Percentiles rank a stretch among this genome's conserved stretches.
Evolutionary conservation across 1,140 invertebrate species (phyloP).

Genomic region (Lysiphlebus fabarum): DNA sequence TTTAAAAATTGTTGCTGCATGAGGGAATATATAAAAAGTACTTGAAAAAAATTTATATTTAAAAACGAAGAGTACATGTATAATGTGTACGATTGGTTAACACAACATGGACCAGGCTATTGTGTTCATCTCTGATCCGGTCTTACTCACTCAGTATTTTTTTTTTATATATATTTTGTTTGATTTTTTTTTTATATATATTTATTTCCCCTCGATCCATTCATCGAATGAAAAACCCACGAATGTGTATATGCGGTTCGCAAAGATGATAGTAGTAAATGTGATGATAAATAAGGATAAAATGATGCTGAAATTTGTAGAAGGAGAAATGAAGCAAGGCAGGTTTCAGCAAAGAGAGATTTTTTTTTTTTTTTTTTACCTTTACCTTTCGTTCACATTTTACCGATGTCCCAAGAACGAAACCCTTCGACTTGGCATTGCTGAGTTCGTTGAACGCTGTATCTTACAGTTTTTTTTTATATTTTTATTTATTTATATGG

Average conservation of each 20-base stretch:
- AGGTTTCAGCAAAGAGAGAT: conserved; percentile 32
- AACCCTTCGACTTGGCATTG: conserved; percentile 2
- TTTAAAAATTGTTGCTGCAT: too few relatives aligned
- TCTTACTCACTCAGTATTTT: too few relatives aligned
- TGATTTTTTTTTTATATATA: not conserved
- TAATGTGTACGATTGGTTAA: too few relatives aligned
- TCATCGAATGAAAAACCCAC: conserved; percentile 5
- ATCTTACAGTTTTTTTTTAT: conserved; percentile 35
- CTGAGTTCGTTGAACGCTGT: conserved; percentile 43
- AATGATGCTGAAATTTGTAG: conserved; percentile 21
- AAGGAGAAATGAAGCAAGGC: conserved; percentile 32
- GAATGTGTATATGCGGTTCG: not conserved
- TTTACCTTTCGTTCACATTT: conserved; percentile 42
- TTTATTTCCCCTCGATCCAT: conserved; percentile 18
- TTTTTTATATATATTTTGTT: conserved; percentile 9
- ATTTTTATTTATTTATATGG: conserved; percentile 29
- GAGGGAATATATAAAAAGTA: too few relatives aligned
- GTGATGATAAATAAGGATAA: conserved; percentile 16
- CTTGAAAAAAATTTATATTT: too few relatives aligned
- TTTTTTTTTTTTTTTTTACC: conserved; percentile 38
- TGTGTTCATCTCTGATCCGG: too few relatives aligned
- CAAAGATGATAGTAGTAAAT: conserved; percentile 24
- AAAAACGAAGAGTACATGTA: too few relatives aligned
- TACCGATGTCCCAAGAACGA: conserved; percentile 37
- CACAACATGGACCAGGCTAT: too few relatives aligned